phyloP scores from a whole-genome alignment of 2,113 vertebrate species.

The Phaetusa simplex region DNA sequence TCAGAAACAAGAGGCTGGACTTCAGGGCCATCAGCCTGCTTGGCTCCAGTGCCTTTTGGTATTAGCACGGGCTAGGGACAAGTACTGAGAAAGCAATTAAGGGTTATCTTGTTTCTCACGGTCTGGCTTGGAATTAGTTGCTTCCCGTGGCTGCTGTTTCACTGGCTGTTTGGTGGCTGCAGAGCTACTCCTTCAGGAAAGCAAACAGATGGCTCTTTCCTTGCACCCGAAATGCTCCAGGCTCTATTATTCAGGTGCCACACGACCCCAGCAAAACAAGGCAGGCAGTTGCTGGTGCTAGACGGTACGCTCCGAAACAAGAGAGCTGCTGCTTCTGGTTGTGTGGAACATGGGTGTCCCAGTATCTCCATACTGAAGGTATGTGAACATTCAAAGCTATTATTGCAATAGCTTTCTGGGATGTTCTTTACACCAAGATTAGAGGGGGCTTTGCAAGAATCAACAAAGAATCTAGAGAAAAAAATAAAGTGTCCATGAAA shows the following conservation, averaged over 20 bases:
- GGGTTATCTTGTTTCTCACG: not conserved
- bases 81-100: not conserved
- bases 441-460: not conserved
- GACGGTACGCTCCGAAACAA: rapidly evolving
- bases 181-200: not conserved
- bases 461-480: not conserved
- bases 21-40: not conserved
- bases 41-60: not conserved
- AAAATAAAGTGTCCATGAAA: not conserved
- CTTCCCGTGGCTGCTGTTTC: not conserved
- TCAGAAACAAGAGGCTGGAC: not conserved
- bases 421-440: not conserved
- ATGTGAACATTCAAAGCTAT: not conserved
- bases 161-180: not conserved
- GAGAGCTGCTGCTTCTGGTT: not conserved
- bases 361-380: not conserved
- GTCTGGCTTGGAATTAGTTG: not conserved
- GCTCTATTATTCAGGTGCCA: not conserved
- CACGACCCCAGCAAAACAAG: not conserved
- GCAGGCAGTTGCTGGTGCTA: rapidly evolving
- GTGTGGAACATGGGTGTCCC: rapidly evolving
- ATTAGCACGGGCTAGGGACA: rapidly evolving
- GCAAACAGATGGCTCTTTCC: not conserved
- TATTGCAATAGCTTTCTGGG: not conserved
- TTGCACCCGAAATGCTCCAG: not conserved